Percentiles rank a stretch among this genome's conserved stretches.
phyloP scores from a whole-genome alignment of 2,888 invertebrate genomes.

The Tipula unca region DNA sequence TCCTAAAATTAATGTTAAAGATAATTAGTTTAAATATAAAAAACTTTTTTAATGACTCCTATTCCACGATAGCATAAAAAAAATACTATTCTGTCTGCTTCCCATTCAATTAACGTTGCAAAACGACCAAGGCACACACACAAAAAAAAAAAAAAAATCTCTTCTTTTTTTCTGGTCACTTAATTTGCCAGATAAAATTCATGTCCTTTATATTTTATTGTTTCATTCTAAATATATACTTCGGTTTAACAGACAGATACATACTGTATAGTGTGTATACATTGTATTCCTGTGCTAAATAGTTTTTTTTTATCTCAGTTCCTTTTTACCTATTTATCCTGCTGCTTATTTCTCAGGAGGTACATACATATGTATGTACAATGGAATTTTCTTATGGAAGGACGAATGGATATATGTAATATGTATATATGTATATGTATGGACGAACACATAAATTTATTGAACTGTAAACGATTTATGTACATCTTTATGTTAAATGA shows the following conservation, averaged over 20 bases:
- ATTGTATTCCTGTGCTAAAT: background rate
- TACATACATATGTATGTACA: background rate
- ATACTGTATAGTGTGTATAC: background rate
- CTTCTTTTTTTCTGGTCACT: background rate
- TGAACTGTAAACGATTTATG: background rate
- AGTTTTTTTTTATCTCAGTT: background rate
- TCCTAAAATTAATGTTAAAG: no score
- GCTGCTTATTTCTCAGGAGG: background rate
- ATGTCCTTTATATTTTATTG: background rate
- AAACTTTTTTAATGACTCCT: no score
- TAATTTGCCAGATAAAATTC: background rate
- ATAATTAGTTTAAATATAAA: no score
- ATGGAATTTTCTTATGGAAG: background rate
- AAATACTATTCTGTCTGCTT: background rate
- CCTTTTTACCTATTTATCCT: background rate
- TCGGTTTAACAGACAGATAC: background rate
- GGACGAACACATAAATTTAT: background rate
- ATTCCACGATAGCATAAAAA: no score
- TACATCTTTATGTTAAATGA: constrained; percentile 14
- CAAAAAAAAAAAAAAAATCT: background rate
- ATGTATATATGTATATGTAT: no score
- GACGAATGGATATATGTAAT: background rate
- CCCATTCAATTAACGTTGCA: background rate
- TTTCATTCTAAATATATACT: background rate
- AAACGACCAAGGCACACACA: background rate